These are phyloP conservation scores for Salvator merianae DNA, from an alignment of 2,113 vertebrate genomes.

Conservation along the genomic window DNA sequence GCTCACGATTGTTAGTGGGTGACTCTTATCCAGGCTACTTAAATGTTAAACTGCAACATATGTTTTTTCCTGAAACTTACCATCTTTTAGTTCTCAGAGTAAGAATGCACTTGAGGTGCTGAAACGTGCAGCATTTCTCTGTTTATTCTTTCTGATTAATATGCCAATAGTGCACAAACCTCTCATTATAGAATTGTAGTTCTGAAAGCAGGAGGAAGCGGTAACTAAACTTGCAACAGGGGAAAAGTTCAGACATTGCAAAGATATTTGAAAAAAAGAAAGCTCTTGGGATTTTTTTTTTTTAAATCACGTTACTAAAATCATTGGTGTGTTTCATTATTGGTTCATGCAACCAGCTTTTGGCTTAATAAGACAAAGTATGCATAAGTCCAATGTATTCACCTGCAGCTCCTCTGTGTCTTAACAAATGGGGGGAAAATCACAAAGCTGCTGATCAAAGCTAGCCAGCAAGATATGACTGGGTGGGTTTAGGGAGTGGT, in stretches of 20 bases:
- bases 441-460: background rate
- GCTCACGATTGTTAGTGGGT: background rate
- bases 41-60: background rate
- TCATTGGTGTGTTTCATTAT: background rate
- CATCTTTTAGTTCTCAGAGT: slow-evolving; percentile 7
- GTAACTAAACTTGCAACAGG: slow-evolving; percentile 23
- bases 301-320: background rate
- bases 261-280: background rate
- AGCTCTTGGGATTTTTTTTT: background rate
- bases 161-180: slow-evolving; percentile 37
- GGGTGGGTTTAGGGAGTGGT: too few species aligned
- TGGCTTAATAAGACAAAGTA: background rate
- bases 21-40: background rate
- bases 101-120: background rate
- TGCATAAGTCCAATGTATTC: background rate
- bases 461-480: too few species aligned
- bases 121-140: slow-evolving; percentile 38
- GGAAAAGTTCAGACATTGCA: slow-evolving; percentile 6
- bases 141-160: slow-evolving; percentile 44
- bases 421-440: background rate
- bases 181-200: background rate
- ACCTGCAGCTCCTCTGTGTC: background rate
- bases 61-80: background rate
- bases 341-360: background rate
- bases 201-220: background rate